Evolutionary conservation across 2,888 invertebrate species (phyloP), one percentile per base, ranked within the genome.

Genomic region (Leptothorax acervorum): DNA sequence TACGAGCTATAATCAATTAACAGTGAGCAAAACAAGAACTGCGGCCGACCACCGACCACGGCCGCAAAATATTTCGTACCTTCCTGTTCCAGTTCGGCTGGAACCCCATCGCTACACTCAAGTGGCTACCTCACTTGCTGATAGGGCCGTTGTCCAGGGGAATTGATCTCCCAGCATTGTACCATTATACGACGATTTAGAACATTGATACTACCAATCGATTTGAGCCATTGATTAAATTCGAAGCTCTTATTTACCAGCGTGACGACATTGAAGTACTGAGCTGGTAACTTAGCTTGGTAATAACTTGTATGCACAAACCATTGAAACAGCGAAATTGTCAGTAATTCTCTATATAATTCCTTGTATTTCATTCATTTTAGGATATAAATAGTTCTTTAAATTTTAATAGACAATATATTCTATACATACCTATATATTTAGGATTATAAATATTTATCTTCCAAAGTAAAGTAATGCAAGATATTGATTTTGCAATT

Each of bases 1-100:
- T 91, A 90, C 92, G 89, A 92, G 91, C 92, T 91, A 92, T 92
- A 93, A 94, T 94, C 93, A 93, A 94, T 94, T 93, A 93, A 93
- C 92, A 91, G 82, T 79, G 86, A 82, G 90, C 93, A 90, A 91
- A 88, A 92, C 93, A 92, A 92, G 92, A 92, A 92, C 89, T 82
- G 85, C 85, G 88, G 85, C 87, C 84, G 87, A 87, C 87, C 90
- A 76, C 85, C 83, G 84, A 83, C 86, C 82, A 53, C 88, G 86
- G 68, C 86, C 85, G 78, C 90, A 90, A 91, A 92, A 93, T 92
- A 92, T 92, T 90, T 86, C 85, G 85, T 84, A 85, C 85, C 86
- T 89, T 87, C 83, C 85, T 86, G 87, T 70, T 85, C 87, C 87
- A 86, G 86, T 88, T 89, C 57, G 79, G 55, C 55, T 28, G 81